Evolutionary conservation across 2,888 invertebrate genomes (phyloP).

Genomic region (Volucella bombylans): DNA sequence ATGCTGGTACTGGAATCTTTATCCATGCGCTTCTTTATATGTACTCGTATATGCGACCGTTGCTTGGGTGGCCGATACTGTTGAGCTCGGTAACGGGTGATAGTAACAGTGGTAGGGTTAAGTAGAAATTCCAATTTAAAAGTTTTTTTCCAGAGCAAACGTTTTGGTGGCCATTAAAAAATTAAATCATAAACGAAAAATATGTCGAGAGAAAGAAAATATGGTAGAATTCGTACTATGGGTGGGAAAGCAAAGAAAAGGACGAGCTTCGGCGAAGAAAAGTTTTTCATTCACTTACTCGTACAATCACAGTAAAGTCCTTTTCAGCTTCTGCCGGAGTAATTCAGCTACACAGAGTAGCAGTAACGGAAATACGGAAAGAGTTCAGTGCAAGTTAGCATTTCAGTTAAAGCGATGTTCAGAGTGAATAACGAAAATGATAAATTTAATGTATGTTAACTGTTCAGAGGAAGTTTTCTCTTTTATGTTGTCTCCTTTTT

Average conservation of each 20-base stretch:
- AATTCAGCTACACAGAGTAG: slow-evolving; percentile 7
- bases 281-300: slow-evolving; percentile 73
- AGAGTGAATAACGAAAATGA: slow-evolving; percentile 70
- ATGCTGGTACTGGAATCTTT: slow-evolving; percentile 62
- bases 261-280: slow-evolving; percentile 44
- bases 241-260: not conserved
- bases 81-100: not conserved
- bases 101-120: not conserved
- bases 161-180: slow-evolving; percentile 72
- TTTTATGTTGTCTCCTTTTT: not conserved
- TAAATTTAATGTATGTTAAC: slow-evolving; percentile 60
- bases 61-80: not conserved
- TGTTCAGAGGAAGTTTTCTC: slow-evolving; percentile 46
- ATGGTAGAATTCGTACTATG: not conserved
- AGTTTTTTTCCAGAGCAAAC: slow-evolving; percentile 45
- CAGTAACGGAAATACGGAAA: slow-evolving; percentile 33
- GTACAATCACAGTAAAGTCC: slow-evolving; percentile 61
- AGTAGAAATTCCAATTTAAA: slow-evolving; percentile 63
- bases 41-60: slow-evolving; percentile 19
- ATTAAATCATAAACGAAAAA: slow-evolving; percentile 72
- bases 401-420: slow-evolving; percentile 69
- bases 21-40: slow-evolving; percentile 35
- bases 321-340: slow-evolving; percentile 26
- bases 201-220: slow-evolving; percentile 21
- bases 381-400: slow-evolving; percentile 57